A percentile compares a stretch with the other conserved stretches of the same genome.
phyloP scores from a whole-genome alignment of 2,888 invertebrate genomes.

The Ophioninae sp. region DNA sequence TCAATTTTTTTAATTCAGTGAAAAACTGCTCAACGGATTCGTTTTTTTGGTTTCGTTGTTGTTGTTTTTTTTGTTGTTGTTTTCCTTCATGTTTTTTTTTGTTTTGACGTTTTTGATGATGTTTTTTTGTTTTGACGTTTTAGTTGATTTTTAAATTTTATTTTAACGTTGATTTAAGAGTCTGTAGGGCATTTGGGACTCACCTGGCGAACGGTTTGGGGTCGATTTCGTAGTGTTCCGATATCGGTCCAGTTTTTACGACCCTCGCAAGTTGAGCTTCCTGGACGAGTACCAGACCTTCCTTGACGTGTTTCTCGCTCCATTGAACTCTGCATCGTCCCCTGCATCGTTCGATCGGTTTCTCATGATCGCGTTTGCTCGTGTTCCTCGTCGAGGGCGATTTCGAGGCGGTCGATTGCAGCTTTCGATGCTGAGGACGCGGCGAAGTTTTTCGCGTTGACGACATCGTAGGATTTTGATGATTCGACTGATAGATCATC shows the following conservation, averaged over 20 bases:
- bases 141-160: too few relatives aligned
- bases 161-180: too few relatives aligned
- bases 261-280: slow-evolving; percentile 81
- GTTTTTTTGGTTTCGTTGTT: too few relatives aligned
- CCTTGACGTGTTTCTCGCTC: slow-evolving; percentile 82
- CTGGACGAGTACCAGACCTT: slow-evolving; percentile 81
- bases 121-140: too few relatives aligned
- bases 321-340: slow-evolving; percentile 81
- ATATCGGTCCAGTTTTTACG: slow-evolving; percentile 82
- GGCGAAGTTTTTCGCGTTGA: slow-evolving; percentile 78
- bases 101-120: too few relatives aligned
- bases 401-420: slow-evolving; percentile 68
- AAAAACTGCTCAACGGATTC: background rate
- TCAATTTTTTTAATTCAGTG: background rate
- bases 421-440: slow-evolving; percentile 73
- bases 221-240: slow-evolving; percentile 82
- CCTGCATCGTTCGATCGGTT: slow-evolving; percentile 72
- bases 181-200: slow-evolving; percentile 57
- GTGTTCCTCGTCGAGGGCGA: slow-evolving; percentile 65
- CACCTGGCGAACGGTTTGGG: slow-evolving; percentile 82
- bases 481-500: slow-evolving; percentile 77
- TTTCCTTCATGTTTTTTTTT: too few relatives aligned
- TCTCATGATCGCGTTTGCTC: slow-evolving; percentile 62
- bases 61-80: too few relatives aligned
- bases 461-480: slow-evolving; percentile 78